phyloP scores from a whole-genome alignment of 2,888 invertebrate species.

The Xanthorhoe spadicearia region DNA sequence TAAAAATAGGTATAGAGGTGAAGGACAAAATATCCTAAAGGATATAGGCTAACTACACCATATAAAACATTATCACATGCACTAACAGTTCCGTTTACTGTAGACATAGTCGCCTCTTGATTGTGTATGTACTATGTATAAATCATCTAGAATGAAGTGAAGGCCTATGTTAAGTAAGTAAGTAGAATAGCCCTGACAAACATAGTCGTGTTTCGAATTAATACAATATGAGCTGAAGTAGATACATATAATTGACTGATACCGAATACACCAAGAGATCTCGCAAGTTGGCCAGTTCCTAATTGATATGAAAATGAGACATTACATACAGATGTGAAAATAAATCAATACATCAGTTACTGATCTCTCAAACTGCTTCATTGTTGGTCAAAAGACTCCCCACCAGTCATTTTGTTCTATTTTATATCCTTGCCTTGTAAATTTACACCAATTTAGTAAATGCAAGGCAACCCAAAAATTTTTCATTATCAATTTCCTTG shows the following conservation, averaged over 20 bases:
- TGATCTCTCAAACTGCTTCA: no score
- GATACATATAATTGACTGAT: conserved; percentile 37
- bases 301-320: conserved; percentile 39
- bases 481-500: not conserved
- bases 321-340: conserved; percentile 27
- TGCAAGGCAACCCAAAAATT: not conserved
- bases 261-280: conserved; percentile 36
- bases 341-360: conserved; percentile 18
- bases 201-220: conserved; percentile 1
- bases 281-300: conserved; percentile 31
- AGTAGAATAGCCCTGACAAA: not conserved
- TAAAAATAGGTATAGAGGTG: not conserved
- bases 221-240: conserved; percentile 11
- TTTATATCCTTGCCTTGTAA: not conserved
- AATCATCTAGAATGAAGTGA: no score
- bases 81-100: no score
- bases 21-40: not conserved
- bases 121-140: not conserved
- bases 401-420: no score
- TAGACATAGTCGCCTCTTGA: not conserved
- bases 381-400: no score
- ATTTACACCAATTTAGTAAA: not conserved
- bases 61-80: not conserved
- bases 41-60: not conserved
- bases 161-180: not conserved